Percentiles rank a stretch among this genome's conserved stretches.
Evolutionary conservation across 2,113 vertebrate species (phyloP).

Genomic region (Varanus salvator): DNA sequence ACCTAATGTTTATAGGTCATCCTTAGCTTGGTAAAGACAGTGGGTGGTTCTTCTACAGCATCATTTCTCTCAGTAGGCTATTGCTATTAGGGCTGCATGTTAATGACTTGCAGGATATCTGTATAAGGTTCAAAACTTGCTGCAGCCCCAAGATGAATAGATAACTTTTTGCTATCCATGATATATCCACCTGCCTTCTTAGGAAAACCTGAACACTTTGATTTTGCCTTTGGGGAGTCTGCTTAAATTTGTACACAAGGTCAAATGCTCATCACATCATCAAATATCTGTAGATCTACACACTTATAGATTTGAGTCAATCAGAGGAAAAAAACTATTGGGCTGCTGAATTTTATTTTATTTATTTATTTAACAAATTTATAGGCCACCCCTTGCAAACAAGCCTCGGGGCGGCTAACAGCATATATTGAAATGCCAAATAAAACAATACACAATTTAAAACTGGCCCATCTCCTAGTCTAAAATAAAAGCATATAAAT

Average conservation of each 20-base stretch:
- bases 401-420: no score
- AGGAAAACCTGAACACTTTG: not conserved
- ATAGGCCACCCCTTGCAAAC: no score
- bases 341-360: no score
- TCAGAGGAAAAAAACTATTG: conserved; percentile 23
- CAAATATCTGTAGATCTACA: conserved; percentile 49
- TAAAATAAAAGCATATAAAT: no score
- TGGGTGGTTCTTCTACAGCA: conserved; percentile 12
- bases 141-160: not conserved
- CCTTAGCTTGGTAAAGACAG: conserved; percentile 11
- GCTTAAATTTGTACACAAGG: conserved; percentile 3
- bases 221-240: conserved; percentile 30
- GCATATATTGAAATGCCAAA: no score
- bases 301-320: conserved; percentile 26
- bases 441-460: no score
- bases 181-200: conserved; percentile 18
- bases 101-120: conserved; percentile 26
- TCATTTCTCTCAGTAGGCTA: not conserved
- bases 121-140: conserved; percentile 24
- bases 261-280: conserved; percentile 31
- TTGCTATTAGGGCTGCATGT: not conserved
- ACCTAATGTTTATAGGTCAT: conserved; percentile 38
- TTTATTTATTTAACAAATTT: no score
- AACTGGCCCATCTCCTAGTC: no score
- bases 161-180: not conserved